Evolutionary conservation across 2,888 invertebrate species (phyloP).

Genomic region (Leptarthrus brevirostris): DNA sequence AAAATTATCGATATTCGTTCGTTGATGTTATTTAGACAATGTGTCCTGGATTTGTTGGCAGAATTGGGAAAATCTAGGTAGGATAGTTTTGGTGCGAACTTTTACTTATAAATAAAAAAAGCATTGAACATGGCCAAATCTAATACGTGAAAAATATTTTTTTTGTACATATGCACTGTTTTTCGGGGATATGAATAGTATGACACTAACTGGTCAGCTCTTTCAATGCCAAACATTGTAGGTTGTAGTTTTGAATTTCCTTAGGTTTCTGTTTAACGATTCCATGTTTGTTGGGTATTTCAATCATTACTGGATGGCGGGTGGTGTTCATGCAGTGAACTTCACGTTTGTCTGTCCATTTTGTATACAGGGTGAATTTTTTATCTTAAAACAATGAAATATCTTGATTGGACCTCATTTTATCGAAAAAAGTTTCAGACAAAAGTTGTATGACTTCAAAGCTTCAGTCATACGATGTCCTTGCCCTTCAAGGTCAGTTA

Average conservation of each 20-base stretch:
- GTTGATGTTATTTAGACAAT: constrained; percentile 4
- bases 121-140: constrained; percentile 2
- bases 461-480: too few species aligned
- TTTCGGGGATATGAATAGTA: constrained; percentile 3
- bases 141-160: not conserved
- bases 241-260: constrained; percentile 6
- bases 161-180: constrained; percentile 7
- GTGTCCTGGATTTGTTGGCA: not conserved
- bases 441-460: too few species aligned
- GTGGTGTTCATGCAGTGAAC: not conserved
- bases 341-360: constrained; percentile 16
- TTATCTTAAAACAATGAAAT: too few species aligned
- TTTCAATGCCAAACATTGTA: constrained; percentile 24
- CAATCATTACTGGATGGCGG: constrained; percentile 2
- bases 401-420: too few species aligned
- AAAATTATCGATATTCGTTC: too few species aligned
- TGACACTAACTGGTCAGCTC: constrained; percentile 20
- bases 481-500: too few species aligned
- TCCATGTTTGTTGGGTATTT: constrained; percentile 13
- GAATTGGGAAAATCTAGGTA: constrained; percentile 9
- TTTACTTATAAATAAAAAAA: not conserved
- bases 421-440: too few species aligned
- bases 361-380: not conserved
- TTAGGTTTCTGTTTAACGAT: constrained; percentile 17
- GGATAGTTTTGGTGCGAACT: not conserved